Evolutionary conservation across 2,113 vertebrate genomes (phyloP), one percentile per base, ranked within the genome.

Genomic region (Syrmaticus mikado): DNA sequence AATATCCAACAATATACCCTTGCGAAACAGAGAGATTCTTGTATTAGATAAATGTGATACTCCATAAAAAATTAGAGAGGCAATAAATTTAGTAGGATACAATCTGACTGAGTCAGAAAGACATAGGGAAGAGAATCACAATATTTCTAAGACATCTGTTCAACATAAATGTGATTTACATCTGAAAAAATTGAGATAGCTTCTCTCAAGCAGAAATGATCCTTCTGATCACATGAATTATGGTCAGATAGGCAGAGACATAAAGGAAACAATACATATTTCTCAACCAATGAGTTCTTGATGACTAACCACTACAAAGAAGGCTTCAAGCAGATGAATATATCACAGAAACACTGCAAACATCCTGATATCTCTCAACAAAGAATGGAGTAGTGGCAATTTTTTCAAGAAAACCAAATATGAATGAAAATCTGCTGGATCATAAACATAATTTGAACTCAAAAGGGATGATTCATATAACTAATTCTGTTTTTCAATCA

Each of bases 181-280:
- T 66, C 28, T 36, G 45, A 24, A 93, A 84, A 89, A 84, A 72
- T 32, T 24, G 50, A 94, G 41, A 77, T n/a, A 60, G 5, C 14
- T 82, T 74, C 64, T 87, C 36, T 87, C 38, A 73, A 87, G 72
- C 28, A 87, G 82, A 94, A 89, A 79, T 82, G 15, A 65, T 85
- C 28, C 32, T 71, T 91, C 78, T 89, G 60, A 87, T 89, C 55
- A 43, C n/a, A 80, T 21, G 50, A 91, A n/a, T 92, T 77, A 87
- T 46, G 41, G 25, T 48, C 38, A 76, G 28, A 50, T 80, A 77
- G 45, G 5, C 40, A 88, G 72, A 38, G 38, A 65, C 40, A 65
- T 70, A 62, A 73, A 14, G 11, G 41, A 80, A 89, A 77, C 36
- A 58, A 66, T 86, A n/a, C 11, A 70, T 4, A 0, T 87, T 89